Conservation (phyloP, 2,888 invertebrate genomes). For the Laothoe populi region DNA sequence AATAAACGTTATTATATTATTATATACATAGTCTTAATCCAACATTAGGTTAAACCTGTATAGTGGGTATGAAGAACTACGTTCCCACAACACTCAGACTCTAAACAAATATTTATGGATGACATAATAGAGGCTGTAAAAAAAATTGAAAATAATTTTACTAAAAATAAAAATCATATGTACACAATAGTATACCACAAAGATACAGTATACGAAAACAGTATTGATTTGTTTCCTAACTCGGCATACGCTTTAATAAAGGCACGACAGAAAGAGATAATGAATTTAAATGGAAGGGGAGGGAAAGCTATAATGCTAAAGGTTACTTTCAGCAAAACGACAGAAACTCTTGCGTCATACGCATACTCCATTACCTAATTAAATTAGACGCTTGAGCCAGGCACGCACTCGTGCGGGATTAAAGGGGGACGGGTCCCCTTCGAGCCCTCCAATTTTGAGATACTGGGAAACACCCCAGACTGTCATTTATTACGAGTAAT, state of each 20-base stretch:
- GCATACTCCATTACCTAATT: conserved; percentile 56
- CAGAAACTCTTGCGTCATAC: conserved; percentile 39
- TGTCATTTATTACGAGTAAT: neutral
- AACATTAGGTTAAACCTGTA: no score
- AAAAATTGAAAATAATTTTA: no score
- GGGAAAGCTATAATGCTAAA: conserved; percentile 35
- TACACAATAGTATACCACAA: neutral
- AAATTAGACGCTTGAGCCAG: conserved; percentile 59
- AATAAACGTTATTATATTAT: no score
- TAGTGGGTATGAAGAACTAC: no score
- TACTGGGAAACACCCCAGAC: neutral
- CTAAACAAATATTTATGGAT: no score
- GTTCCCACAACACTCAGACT: no score
- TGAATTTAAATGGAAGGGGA: conserved; percentile 6
- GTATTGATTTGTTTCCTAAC: neutral
- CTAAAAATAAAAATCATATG: no score
- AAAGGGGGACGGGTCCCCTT: conserved; percentile 7
- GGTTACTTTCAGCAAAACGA: conserved; percentile 41
- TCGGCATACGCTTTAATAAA: conserved; percentile 1
- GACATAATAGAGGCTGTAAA: no score
- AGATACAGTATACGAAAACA: neutral
- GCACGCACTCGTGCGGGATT: conserved; percentile 26
- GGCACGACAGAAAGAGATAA: conserved; percentile 10
- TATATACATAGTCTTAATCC: no score
- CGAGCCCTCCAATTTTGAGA: conserved; percentile 4